Evolutionary conservation across 2,113 vertebrate genomes (phyloP), one percentile per base, ranked within the genome.

Genomic region (Osmerus eperlanus): DNA sequence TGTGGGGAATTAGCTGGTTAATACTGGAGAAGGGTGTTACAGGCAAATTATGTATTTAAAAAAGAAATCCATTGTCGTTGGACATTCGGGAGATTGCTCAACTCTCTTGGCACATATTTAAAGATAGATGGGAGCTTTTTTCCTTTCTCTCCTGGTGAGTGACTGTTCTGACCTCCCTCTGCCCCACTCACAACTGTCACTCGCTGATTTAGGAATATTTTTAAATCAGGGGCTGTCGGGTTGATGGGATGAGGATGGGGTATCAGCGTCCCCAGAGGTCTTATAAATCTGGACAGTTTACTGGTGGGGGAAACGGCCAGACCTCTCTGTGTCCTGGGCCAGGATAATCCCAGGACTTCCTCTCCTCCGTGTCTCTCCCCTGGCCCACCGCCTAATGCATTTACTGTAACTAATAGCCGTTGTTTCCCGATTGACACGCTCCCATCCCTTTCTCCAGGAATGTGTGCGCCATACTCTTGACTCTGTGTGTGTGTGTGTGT

Each of bases 341-440:
- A 79, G 84, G 78, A 92, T 97, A 98, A 99, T 98, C 94, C 94
- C 94, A 93, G 92, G 93, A 95, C 94, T 98, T 98, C 96, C 95
- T 96, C 93, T 95, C 92, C 90, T 89, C 90, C 91, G 91, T 92
- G 89, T 89, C 91, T 91, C 94, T 80, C 91, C 86, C 91, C 86
- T 85, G 91, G 89, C 94, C 92, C 95, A 93, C 88, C 87, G 89
- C 93, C 90, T 97, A 98, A 98, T 98, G 96, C 95, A 99, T 99
- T 98, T 99, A 96, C 95, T 98, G 97, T 98, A 98, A 98, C 97
- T 98, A 99, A 98, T 93, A 98, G 90, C 94, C 97, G 92, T 97
- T 93, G 94, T 98, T 97, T 98, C 95, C 95, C 95, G 90, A 98
- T 98, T 99, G 95, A 94, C 97, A 98, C 94, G 96, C 95, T 97